Conservation (phyloP, 1,140 invertebrate genomes). For the Drosophila parabipectinata region DNA sequence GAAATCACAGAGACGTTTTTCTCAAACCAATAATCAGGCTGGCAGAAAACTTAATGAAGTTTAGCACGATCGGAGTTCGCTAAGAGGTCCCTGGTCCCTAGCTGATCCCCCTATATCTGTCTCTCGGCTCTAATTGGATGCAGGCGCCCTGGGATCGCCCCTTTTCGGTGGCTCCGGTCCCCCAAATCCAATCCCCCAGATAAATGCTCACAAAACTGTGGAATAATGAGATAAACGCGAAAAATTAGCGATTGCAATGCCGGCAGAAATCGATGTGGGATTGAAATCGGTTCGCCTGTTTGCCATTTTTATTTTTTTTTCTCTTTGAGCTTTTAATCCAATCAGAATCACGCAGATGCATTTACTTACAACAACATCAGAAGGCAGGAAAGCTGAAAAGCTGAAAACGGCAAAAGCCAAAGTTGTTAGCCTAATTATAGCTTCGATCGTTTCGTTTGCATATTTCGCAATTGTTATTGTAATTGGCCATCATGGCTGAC, state of each 20-base stretch:
- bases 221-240: conserved; percentile 83
- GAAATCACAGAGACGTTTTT: conserved; percentile 60
- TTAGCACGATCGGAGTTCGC: conserved; percentile 68
- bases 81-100: conserved; percentile 24
- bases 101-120: conserved; percentile 10
- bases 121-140: conserved; percentile 1
- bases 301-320: conserved; percentile 2
- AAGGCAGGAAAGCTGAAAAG: not conserved
- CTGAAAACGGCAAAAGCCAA: not conserved
- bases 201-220: conserved; percentile 81
- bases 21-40: conserved; percentile 75
- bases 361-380: conserved; percentile 58
- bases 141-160: not conserved
- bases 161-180: conserved; percentile 12
- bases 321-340: conserved; percentile 66
- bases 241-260: conserved; percentile 77
- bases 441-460: conserved; percentile 55
- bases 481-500: conserved; percentile 76
- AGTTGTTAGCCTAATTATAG: conserved; percentile 70
- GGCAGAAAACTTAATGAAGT: conserved; percentile 74
- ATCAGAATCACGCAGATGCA: conserved; percentile 82
- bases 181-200: conserved; percentile 51
- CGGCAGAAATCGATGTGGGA: conserved; percentile 35
- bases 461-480: conserved; percentile 76
- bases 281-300: conserved; percentile 21